Evolutionary conservation across 2,888 invertebrate genomes (phyloP), one percentile per base, ranked within the genome.

Genomic region (Campopleginae sp.): DNA sequence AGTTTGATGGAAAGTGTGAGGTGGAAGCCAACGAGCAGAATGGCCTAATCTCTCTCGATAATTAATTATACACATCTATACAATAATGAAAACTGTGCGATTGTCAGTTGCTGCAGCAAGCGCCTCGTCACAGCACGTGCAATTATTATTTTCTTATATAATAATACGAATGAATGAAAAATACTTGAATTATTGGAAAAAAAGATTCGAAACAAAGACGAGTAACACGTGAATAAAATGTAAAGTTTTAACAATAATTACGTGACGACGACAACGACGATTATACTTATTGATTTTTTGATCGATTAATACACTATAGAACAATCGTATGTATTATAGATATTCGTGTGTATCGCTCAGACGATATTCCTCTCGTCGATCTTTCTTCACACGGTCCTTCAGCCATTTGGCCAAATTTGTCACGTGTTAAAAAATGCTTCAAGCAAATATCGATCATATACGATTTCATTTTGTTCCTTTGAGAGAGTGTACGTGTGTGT

Each of bases 71-170:
- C 65, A 78, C 65, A 84, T 58, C 58, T 65, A 63, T 76, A 83
- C 65, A 72, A 81, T 76, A 77, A 84, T 78, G 77, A 85, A 82
- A 80, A 44, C 72, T 78, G 86, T 86, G 87, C 88, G 89, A 89
- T 89, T 89, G 89, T 89, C 89, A 88, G 82, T 87, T 80, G 80
- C 71, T 63, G 31, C 63, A 54, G 38, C n/a, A 65, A 44, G 44
- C 65, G 76, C 48, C 76, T 77, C 76, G 48, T 72, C 31, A 74
- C 68, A 61, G 77, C 82, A 51, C 44, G 77, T 54, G 61, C 63
- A 48, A 38, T 71, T 51, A 38, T 63, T 42, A 58, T 66, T 23
- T 44, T 61, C 7, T 27, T 27, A 23, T 71, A 70, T n/a, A 33
- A 48, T 14, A 70, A 70, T 46, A 31, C 48, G n/a, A 70, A 70